Percentiles rank a stretch among this genome's conserved stretches.
Evolutionary conservation across 2,113 vertebrate genomes (phyloP).

Genomic region (Pterocles orientalis): DNA sequence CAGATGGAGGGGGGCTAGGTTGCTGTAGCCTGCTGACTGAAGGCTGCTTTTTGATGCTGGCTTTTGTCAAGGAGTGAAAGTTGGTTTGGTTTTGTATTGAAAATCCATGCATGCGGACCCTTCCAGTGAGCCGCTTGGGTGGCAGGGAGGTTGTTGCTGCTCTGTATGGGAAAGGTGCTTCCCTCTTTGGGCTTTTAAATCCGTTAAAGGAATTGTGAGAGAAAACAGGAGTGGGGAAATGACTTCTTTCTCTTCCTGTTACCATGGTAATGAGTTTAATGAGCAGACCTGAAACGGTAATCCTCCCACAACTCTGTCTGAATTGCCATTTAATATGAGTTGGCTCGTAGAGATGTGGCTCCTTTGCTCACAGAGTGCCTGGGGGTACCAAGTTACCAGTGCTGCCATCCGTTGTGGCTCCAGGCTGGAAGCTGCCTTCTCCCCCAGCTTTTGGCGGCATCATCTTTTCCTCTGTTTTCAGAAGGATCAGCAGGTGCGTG

Average conservation of each 20-base stretch:
- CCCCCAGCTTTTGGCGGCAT: rapidly evolving
- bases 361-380: neutral
- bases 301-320: neutral
- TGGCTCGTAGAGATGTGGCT: neutral
- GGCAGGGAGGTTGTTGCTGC: neutral
- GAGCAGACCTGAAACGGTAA: neutral
- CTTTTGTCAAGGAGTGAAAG: neutral
- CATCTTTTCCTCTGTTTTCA: neutral
- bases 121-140: neutral
- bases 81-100: neutral
- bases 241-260: conserved; percentile 30
- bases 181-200: neutral
- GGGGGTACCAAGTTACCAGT: neutral
- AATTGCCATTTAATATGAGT: neutral
- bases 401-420: conserved; percentile 9
- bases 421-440: neutral
- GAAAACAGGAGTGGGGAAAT: neutral
- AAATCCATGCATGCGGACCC: neutral
- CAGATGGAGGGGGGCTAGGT: neutral
- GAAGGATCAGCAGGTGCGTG: neutral
- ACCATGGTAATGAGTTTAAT: conserved; percentile 40
- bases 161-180: neutral
- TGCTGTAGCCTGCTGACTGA: neutral
- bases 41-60: neutral
- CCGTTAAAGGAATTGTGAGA: neutral